Evolutionary conservation across 2,888 invertebrate species (phyloP).

Genomic region (Deilephila porcellus): DNA sequence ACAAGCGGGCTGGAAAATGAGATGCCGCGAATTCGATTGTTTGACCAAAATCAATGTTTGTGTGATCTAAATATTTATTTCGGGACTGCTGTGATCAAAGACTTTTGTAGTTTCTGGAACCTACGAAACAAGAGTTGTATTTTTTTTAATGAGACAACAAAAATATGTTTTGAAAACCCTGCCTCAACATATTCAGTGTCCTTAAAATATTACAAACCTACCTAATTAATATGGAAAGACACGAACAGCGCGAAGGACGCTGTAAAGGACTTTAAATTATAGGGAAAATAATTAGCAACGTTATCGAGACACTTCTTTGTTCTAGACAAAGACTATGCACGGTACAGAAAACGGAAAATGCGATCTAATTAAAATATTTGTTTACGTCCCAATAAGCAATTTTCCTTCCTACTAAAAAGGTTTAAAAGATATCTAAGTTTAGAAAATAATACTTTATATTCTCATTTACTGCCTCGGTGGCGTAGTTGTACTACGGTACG

Average conservation of each 20-base stretch:
- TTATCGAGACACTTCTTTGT: constrained; percentile 6
- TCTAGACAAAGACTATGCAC: background rate
- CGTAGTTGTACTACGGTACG: too few species aligned
- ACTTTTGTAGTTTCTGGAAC: too few species aligned
- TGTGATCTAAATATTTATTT: too few species aligned
- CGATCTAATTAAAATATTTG: constrained; percentile 4
- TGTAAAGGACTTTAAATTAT: constrained; percentile 6
- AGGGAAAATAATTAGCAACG: constrained; percentile 27
- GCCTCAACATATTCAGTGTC: background rate
- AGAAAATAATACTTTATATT: too few species aligned
- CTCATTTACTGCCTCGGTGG: too few species aligned
- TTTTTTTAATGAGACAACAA: background rate
- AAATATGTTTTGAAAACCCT: background rate
- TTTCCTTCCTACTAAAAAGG: too few species aligned
- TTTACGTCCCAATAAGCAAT: background rate
- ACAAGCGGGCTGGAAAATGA: too few species aligned
- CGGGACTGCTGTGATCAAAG: too few species aligned
- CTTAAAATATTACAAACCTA: background rate
- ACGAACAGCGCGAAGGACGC: background rate
- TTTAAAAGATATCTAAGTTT: too few species aligned
- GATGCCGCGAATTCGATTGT: too few species aligned
- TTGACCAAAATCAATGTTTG: too few species aligned
- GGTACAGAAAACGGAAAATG: background rate
- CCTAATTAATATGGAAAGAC: constrained; percentile 30
- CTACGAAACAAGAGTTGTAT: too few species aligned